Evolutionary conservation across 2,797 vertebrate species (phyloP).

Genomic region (Rhincodon typus): DNA sequence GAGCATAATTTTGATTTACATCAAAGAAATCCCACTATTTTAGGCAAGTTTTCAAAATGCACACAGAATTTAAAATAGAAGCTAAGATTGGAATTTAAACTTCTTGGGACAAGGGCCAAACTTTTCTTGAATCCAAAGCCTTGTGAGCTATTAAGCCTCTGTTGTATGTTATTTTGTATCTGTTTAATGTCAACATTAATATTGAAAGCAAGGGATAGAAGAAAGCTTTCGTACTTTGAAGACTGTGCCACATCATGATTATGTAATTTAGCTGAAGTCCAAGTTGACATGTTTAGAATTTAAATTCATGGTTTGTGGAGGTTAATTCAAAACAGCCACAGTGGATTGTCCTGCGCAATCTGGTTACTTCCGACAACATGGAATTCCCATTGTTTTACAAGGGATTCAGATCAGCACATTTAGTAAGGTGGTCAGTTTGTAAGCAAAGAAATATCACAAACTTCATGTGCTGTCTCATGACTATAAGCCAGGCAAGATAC

Average conservation of each 20-base stretch:
- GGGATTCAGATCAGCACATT: background rate
- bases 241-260: constrained; percentile 6
- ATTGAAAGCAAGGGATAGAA: constrained; percentile 15
- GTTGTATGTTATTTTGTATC: background rate
- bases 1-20: background rate
- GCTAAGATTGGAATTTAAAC: background rate
- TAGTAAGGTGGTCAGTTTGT: background rate
- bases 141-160: background rate
- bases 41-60: background rate
- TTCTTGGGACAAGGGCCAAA: background rate
- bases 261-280: constrained; percentile 21
- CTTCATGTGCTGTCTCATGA: background rate
- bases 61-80: background rate
- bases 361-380: background rate
- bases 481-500: background rate
- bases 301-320: constrained; percentile 18
- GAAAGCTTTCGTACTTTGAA: background rate
- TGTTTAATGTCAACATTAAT: constrained; percentile 19
- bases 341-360: background rate
- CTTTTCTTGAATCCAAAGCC: background rate
- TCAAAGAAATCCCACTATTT: background rate
- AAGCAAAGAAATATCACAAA: background rate
- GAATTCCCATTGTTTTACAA: background rate
- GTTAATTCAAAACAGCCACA: constrained; percentile 2
- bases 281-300: constrained; percentile 25